Evolutionary conservation across 1,140 invertebrate genomes (phyloP), one percentile per base, ranked within the genome.

Genomic region (Drosophila cardini): DNA sequence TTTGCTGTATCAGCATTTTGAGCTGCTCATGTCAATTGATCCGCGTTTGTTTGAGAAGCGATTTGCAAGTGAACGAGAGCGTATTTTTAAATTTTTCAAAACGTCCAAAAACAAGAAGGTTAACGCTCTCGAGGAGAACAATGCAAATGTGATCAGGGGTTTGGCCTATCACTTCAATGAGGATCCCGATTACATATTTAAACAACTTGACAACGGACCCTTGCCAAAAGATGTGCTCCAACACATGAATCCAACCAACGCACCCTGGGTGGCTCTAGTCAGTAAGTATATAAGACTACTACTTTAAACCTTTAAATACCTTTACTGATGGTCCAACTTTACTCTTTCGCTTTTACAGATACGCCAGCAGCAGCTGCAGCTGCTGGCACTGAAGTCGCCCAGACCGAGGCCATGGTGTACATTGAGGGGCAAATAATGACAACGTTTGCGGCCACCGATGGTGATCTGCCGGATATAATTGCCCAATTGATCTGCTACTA

Each of bases 261-360:
- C 84, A 26, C 84, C 84, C 42, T 89, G 84, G 84, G 80, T 89
- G 68, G 84, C 84, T 67, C 77, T 89, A 89, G 85, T 89, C 84
- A 89, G 84, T 89, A 43, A 87, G 84, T 87, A 60, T 2, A 30
- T 26, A 5, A 5, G 0, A 5, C 9, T 1, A 1, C 11, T 13
- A 2, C 6, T 9, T 13, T 10, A 8, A 1, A 11, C 1, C 4
- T 8, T n/a, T 0, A 4, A 26, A 3, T 26, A 26, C 21, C 21
- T 2, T 26, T 26, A 26, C 21, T 26, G 5, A 26, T 4, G 4
- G 1, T 21, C 21, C 21, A 52, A 32, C 2, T 40, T 6, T 40
- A 53, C 0, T 11, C 21, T 26, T 4, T 26, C 26, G 10, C 4
- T 30, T 15, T 53, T 65, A 9, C 32, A 90, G 85, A 82, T 70